These are phyloP conservation scores for Propithecus perrieri DNA, from an alignment of 2,797 vertebrate genomes.

Conservation along the genomic window DNA sequence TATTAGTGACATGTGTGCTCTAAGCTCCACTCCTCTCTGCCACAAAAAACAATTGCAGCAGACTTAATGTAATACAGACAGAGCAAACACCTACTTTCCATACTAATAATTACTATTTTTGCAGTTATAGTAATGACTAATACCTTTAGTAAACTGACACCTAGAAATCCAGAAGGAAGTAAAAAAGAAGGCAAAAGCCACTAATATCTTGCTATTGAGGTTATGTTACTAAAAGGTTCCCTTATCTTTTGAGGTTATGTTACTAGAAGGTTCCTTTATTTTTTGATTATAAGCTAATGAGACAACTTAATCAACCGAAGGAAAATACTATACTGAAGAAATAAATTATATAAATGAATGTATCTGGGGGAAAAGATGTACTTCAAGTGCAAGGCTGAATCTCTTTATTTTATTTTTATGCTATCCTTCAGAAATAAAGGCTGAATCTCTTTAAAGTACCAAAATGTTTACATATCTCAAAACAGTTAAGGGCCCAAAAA, in stretches of 20 bases:
- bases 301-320: slow-evolving; percentile 49
- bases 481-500: background rate
- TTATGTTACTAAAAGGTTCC: background rate
- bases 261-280: slow-evolving; percentile 28
- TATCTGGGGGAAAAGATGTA: background rate
- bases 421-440: background rate
- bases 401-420: background rate
- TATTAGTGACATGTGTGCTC: background rate
- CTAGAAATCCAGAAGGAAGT: slow-evolving; percentile 14
- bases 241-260: background rate
- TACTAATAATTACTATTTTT: slow-evolving; percentile 28
- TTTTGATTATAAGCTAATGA: slow-evolving; percentile 54
- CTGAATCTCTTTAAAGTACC: slow-evolving; percentile 25
- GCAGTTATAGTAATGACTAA: background rate
- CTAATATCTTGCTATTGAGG: slow-evolving; percentile 26
- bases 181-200: slow-evolving; percentile 46
- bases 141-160: slow-evolving; percentile 50
- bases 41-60: background rate
- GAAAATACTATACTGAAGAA: slow-evolving; percentile 40
- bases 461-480: slow-evolving; percentile 48
- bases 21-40: background rate
- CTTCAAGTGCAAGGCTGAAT: background rate
- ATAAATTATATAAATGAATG: slow-evolving; percentile 40
- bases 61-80: background rate
- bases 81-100: slow-evolving; percentile 7